Percentiles rank a stretch among this genome's conserved stretches.
Evolutionary conservation across 2,797 vertebrate genomes (phyloP).

Genomic region (Galaxias olidus): DNA sequence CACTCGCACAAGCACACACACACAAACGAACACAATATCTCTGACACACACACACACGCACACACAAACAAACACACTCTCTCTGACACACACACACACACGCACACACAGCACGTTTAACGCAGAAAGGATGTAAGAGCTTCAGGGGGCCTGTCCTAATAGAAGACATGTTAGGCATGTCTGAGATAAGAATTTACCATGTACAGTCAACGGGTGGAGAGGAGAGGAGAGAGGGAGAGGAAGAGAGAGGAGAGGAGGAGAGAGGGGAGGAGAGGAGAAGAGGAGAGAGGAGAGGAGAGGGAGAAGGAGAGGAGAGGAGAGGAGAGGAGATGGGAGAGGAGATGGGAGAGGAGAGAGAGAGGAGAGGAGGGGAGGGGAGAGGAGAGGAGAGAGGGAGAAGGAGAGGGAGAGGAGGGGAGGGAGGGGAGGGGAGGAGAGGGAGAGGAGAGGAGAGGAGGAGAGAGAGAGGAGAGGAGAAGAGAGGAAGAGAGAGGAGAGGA

Average conservation of each 20-base stretch:
- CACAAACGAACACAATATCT: too few species aligned
- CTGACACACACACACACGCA: too few species aligned
- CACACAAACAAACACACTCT: too few species aligned
- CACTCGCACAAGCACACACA: conserved; percentile 6
- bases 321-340: not conserved
- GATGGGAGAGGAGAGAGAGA: not conserved
- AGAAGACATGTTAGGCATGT: too few species aligned
- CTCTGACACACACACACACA: not conserved
- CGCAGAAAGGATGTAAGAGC: too few species aligned
- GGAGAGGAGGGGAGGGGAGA: not conserved
- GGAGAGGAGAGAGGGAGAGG: not conserved
- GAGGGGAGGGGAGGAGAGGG: not conserved
- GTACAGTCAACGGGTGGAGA: not conserved
- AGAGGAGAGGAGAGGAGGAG: not conserved
- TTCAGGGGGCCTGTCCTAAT: too few species aligned
- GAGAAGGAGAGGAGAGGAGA: not conserved
- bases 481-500: not conserved
- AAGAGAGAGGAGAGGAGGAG: not conserved
- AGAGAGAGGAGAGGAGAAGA: not conserved
- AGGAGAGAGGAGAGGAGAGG: not conserved
- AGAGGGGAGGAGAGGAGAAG: not conserved
- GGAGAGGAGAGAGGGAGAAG: not conserved
- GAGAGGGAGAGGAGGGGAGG: not conserved
- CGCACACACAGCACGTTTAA: not conserved
- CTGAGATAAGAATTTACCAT: too few species aligned